A percentile compares a stretch with the other conserved stretches of the same genome.
Conservation (phyloP, 1,140 invertebrate species). For the Bombus waltoni region DNA sequence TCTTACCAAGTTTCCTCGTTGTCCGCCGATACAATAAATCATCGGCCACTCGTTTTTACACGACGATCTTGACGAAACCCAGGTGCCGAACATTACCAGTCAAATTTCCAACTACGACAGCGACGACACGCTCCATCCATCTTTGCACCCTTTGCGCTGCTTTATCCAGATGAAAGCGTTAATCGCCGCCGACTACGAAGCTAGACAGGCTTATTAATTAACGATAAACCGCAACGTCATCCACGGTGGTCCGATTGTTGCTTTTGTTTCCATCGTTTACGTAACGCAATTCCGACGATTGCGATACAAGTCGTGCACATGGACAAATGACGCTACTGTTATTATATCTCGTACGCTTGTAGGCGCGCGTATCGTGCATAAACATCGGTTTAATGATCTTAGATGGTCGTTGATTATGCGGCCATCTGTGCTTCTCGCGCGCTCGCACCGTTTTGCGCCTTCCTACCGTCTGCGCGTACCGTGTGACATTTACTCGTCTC, state of each 20-base stretch:
- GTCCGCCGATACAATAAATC: too few relatives aligned
- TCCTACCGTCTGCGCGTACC: background rate
- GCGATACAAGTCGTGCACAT: constrained; percentile 27
- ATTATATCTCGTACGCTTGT: constrained; percentile 31
- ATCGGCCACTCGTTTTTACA: too few relatives aligned
- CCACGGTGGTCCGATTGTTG: constrained; percentile 38
- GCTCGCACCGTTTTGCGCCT: background rate
- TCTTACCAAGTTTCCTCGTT: constrained; percentile 1
- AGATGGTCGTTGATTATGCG: constrained; percentile 45
- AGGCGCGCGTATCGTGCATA: constrained; percentile 42
- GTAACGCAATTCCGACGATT: constrained; percentile 11
- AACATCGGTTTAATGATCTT: constrained; percentile 53
- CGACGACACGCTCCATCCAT: too few relatives aligned
- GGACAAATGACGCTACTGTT: constrained; percentile 33
- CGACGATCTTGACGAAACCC: background rate
- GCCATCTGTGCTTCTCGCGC: constrained; percentile 1
- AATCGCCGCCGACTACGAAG: constrained; percentile 22
- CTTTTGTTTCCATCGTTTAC: background rate
- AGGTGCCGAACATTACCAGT: background rate
- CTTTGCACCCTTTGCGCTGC: background rate
- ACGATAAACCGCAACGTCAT: constrained; percentile 2
- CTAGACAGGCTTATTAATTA: constrained; percentile 49
- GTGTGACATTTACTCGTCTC: background rate
- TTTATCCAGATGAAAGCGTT: constrained; percentile 50
- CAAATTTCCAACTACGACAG: constrained; percentile 1